Evolutionary conservation across 1,140 invertebrate genomes (phyloP).

Genomic region (Drosophila albomicans): DNA sequence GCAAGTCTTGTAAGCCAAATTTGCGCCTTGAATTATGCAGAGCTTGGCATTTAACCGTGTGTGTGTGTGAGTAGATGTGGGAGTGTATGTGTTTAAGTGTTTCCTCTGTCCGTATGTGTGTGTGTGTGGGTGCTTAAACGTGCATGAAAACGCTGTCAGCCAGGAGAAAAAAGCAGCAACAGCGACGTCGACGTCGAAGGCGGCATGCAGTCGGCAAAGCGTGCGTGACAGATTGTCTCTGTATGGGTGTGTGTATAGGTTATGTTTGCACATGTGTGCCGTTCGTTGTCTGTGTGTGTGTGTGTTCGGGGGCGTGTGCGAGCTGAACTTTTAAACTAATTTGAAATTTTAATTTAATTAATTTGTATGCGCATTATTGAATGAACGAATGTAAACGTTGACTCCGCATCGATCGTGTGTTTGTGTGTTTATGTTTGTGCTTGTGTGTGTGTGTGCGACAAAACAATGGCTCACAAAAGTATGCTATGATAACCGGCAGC

Average conservation of each 20-base stretch:
- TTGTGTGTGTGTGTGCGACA: not conserved
- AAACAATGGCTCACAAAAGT: conserved; percentile 4
- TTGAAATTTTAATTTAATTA: conserved; percentile 80
- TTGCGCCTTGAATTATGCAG: conserved; percentile 64
- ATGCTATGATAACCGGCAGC: conserved; percentile 24
- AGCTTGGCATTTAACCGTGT: conserved; percentile 41
- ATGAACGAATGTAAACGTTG: conserved; percentile 26
- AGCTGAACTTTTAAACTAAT: conserved; percentile 74
- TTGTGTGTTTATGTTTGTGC: not conserved
- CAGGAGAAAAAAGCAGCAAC: conserved; percentile 31
- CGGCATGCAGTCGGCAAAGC: conserved; percentile 47
- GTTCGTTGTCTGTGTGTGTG: not conserved
- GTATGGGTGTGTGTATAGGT: conserved; percentile 18
- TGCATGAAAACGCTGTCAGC: conserved; percentile 66
- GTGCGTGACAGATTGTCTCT: conserved; percentile 53
- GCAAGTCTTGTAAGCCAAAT: conserved; percentile 37
- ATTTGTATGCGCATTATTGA: conserved; percentile 66
- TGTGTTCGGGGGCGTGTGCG: conserved; percentile 20
- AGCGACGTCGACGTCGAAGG: conserved; percentile 4
- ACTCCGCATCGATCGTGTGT: not conserved
- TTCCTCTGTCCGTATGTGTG: conserved; percentile 9
- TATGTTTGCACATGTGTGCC: not conserved
- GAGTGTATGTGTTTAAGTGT: conserved; percentile 16
- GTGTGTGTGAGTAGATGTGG: not conserved
- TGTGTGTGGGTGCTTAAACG: conserved; percentile 62